Evolutionary conservation across 30 jellyfish, hydroid and myxozoan genomes (phyloP).

Genomic region (Aurelia aurita): DNA sequence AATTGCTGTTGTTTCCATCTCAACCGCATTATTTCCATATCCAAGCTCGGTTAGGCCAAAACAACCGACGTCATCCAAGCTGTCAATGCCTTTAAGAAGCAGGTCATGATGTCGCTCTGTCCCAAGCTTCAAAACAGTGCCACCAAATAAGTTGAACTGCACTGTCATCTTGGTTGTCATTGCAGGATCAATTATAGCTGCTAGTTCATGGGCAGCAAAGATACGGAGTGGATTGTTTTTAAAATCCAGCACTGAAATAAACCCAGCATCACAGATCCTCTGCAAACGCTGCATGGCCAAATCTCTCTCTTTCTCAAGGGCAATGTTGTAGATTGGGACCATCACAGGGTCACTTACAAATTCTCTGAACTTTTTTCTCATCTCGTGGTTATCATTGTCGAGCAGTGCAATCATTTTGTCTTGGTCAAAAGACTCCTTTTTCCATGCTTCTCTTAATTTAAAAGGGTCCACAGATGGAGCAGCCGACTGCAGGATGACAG

Average conservation of each 20-base stretch:
- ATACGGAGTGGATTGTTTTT: constrained; percentile 80
- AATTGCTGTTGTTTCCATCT: constrained; percentile 91
- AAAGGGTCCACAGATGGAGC: constrained; percentile 61
- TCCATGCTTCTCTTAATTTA: constrained; percentile 81
- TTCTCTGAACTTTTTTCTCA: constrained; percentile 78
- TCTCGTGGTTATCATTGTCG: constrained; percentile 89
- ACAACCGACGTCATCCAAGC: constrained; percentile 89
- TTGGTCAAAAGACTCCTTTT: constrained; percentile 43
- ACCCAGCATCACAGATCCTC: constrained; percentile 94
- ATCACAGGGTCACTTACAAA: constrained; percentile 90
- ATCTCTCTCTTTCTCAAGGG: constrained; percentile 86
- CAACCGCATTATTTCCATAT: constrained; percentile 95
- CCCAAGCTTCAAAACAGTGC: constrained; percentile 90
- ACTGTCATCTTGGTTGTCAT: constrained; percentile 97
- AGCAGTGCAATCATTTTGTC: constrained; percentile 76
- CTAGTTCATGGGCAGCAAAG: constrained; percentile 96
- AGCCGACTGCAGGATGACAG: constrained; percentile 20
- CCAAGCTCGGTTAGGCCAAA: constrained; percentile 95
- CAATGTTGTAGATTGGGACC: constrained; percentile 81
- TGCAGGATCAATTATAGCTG: constrained; percentile 92
- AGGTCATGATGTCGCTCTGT: constrained; percentile 88
- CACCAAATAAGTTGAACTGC: constrained; percentile 93
- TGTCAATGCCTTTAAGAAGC: constrained; percentile 82
- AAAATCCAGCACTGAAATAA: constrained; percentile 88
- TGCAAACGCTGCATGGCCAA: constrained; percentile 82